Conservation (phyloP, 2,797 vertebrate species). For the Meda fulgida region DNA sequence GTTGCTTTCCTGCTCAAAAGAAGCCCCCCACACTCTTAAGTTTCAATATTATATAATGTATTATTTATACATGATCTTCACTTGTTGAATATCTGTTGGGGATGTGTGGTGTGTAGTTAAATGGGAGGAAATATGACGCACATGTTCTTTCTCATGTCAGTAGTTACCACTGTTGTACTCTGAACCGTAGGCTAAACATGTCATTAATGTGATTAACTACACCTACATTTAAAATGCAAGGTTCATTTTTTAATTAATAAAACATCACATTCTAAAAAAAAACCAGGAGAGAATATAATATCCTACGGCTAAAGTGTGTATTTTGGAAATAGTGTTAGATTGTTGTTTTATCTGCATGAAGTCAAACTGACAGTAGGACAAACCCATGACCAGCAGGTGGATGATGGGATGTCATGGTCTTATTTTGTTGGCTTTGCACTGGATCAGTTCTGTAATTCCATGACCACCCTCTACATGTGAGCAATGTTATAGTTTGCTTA, state of each 20-base stretch:
- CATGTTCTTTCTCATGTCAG: slow-evolving; percentile 1
- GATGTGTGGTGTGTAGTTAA: not conserved
- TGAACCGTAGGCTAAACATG: slow-evolving; percentile 16
- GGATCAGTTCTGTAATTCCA: slow-evolving; percentile 16
- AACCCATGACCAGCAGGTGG: slow-evolving; percentile 10
- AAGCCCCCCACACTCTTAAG: not conserved
- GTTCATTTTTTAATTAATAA: slow-evolving; percentile 2
- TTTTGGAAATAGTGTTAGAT: not conserved
- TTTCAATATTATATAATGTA: not conserved
- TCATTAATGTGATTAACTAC: slow-evolving; percentile 23
- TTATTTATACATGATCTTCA: not conserved
- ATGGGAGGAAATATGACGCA: not conserved
- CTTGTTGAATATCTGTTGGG: slow-evolving; percentile 2
- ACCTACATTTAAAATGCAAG: not conserved
- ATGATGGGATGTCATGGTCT: slow-evolving; percentile 11
- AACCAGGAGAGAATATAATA: not conserved
- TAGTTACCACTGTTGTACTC: not conserved
- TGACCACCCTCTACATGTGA: slow-evolving; percentile 20
- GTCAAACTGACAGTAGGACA: not conserved
- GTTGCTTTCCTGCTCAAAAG: too few relatives aligned
- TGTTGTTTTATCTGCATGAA: slow-evolving; percentile 28
- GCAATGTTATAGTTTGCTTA: slow-evolving; percentile 15
- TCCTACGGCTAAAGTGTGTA: not conserved
- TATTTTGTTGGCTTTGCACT: not conserved
- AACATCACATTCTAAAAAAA: slow-evolving; percentile 10